Evolutionary conservation across 2,113 vertebrate species (phyloP), one percentile per base, ranked within the genome.

Genomic region (Melanocharis versteri): DNA sequence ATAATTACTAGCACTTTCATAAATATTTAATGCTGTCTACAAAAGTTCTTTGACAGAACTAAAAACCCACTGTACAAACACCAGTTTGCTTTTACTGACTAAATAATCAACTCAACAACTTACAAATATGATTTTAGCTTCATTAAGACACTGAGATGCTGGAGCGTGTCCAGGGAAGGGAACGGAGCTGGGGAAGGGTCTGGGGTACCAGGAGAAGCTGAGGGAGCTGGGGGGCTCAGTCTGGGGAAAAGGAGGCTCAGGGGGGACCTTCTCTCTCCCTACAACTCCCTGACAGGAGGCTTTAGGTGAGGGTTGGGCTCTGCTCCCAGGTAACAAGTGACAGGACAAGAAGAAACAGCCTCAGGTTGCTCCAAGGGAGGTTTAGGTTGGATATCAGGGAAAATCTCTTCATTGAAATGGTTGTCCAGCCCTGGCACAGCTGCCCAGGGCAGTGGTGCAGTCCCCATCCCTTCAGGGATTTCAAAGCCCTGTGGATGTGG

Each of bases 21-120:
- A 76, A 95, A 95, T 90, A 93, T 88, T 86, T 96, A 83, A 93
- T 42, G 58, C 42, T 12, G 23, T 58, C 92, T 92, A 80, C 58
- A 83, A 40, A 90, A 92, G 53, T 86, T 92, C 62, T 90, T 54
- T 86, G 83, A 77, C 79, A 93, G 71, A 93, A 70, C 70, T 80
- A 80, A 83, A 92, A 96, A 57, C 57, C 62, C 65, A 68, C 81
- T 71, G 64, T 13, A 44, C 69, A 93, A 95, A 72, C n/a, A 78
- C 28, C 57, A 50, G 21, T 83, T 90, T 90, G 88, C 58, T 83
- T 85, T 57, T 33, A 39, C 75, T 65, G 75, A 72, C 78, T 88
- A 53, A 86, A 90, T 44, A 78, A 84, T 64, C 77, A 78, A 66
- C 28, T 31, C 83, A 56, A 51, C 66, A 75, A 53, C 66, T 86